A percentile compares a stretch with the other conserved stretches of the same genome.
Evolutionary conservation across 2,797 vertebrate genomes (phyloP).

Genomic region (Pseudomugil gertrudae): DNA sequence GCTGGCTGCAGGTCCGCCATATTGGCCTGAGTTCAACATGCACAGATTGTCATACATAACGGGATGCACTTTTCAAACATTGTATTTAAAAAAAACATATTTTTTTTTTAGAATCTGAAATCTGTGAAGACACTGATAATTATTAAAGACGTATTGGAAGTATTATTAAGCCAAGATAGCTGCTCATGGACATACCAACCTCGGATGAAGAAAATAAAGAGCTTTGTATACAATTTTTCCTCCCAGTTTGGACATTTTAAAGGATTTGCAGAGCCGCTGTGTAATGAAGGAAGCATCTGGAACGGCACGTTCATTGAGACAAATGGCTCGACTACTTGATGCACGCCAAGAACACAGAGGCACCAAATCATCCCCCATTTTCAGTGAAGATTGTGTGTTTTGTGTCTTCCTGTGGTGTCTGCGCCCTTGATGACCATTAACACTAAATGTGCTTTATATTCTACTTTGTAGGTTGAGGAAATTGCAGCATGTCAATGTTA

Average conservation of each 20-base stretch:
- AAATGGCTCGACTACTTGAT: slow-evolving; percentile 34
- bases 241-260: slow-evolving; percentile 26
- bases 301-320: slow-evolving; percentile 43
- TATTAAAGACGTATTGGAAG: slow-evolving; percentile 40
- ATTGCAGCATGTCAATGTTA: slow-evolving; percentile 93
- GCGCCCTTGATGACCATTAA: slow-evolving; percentile 95
- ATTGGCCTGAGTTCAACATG: slow-evolving; percentile 16
- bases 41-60: slow-evolving; percentile 22
- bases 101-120: slow-evolving; percentile 16
- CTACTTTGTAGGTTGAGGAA: slow-evolving; percentile 93
- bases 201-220: slow-evolving; percentile 31
- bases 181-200: slow-evolving; percentile 35
- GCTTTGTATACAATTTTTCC: slow-evolving; percentile 22
- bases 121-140: slow-evolving; percentile 22
- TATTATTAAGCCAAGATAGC: slow-evolving; percentile 18
- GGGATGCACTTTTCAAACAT: slow-evolving; percentile 25
- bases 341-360: slow-evolving; percentile 80
- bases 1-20: slow-evolving; percentile 10
- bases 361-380: slow-evolving; percentile 66
- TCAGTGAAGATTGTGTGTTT: slow-evolving; percentile 92
- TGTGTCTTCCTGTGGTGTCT: slow-evolving; percentile 93
- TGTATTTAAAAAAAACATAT: slow-evolving; percentile 27
- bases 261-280: slow-evolving; percentile 34
- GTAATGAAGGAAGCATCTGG: slow-evolving; percentile 30
- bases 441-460: slow-evolving; percentile 96